These are phyloP conservation scores for Sturnus vulgaris DNA, from an alignment of 2,113 vertebrate genomes.

Conservation along the genomic window DNA sequence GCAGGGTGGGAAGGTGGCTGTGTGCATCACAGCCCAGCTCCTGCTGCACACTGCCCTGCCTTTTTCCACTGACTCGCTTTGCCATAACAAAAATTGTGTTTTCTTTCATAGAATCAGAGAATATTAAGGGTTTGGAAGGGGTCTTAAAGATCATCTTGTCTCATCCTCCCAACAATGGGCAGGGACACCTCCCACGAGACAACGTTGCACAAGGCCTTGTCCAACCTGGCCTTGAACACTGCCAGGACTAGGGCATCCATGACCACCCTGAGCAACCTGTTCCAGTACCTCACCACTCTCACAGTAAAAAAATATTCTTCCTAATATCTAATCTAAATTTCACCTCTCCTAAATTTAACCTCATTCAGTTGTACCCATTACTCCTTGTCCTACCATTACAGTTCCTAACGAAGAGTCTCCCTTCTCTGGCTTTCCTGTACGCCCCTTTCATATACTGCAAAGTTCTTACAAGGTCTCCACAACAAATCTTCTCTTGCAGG, in stretches of 20 bases:
- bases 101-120: not conserved
- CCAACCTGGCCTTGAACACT: not conserved
- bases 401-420: not conserved
- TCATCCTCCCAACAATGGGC: accelerated
- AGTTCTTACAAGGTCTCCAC: not conserved
- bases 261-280: not conserved
- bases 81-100: accelerated
- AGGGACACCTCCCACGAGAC: not conserved
- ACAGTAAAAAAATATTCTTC: not conserved
- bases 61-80: not conserved
- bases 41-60: accelerated
- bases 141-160: not conserved
- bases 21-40: accelerated
- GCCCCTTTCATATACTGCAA: not conserved
- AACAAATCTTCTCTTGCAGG: not conserved
- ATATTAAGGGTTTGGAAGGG: not conserved
- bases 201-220: not conserved
- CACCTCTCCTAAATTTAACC: not conserved
- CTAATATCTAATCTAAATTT: not conserved
- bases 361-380: not conserved
- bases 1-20: not conserved
- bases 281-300: not conserved
- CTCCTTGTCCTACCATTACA: not conserved
- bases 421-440: not conserved
- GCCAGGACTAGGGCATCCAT: not conserved